Conservation (phyloP, 2,888 invertebrate genomes). For the Calameuta idolon region DNA sequence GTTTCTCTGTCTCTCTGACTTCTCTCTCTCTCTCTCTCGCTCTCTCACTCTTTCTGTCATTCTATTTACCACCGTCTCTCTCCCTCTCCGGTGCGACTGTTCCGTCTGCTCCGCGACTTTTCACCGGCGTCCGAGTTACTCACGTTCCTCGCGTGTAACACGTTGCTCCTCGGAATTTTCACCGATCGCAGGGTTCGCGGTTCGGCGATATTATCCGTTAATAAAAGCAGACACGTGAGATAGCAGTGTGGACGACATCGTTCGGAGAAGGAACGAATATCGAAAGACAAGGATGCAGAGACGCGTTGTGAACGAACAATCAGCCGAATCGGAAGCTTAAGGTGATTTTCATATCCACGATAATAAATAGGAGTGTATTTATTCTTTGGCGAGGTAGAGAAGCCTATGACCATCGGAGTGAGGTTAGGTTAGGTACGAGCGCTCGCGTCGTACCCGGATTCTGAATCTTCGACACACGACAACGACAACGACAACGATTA, state of each 20-base stretch:
- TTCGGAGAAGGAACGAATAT: neutral
- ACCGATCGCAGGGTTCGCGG: neutral
- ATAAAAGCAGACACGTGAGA: neutral
- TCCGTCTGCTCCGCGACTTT: neutral
- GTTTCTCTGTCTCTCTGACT: conserved; percentile 13
- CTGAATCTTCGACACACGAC: neutral
- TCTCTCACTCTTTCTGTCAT: neutral
- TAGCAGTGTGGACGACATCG: neutral
- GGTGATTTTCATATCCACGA: neutral
- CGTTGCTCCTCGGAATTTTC: neutral
- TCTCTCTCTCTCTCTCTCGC: neutral
- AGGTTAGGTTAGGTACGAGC: neutral
- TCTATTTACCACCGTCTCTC: neutral
- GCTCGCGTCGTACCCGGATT: neutral
- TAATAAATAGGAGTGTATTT: neutral
- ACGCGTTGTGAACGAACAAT: neutral
- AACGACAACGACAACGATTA: neutral
- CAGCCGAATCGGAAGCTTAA: neutral
- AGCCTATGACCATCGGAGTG: neutral
- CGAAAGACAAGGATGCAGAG: neutral
- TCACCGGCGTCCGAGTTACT: neutral
- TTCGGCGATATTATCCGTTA: neutral
- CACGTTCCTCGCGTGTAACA: neutral
- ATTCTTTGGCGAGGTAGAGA: neutral
- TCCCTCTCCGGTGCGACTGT: conserved; percentile 1